Evolutionary conservation across 2,113 vertebrate genomes (phyloP), one percentile per base, ranked within the genome.

Genomic region (Chlorodrepanis virens): DNA sequence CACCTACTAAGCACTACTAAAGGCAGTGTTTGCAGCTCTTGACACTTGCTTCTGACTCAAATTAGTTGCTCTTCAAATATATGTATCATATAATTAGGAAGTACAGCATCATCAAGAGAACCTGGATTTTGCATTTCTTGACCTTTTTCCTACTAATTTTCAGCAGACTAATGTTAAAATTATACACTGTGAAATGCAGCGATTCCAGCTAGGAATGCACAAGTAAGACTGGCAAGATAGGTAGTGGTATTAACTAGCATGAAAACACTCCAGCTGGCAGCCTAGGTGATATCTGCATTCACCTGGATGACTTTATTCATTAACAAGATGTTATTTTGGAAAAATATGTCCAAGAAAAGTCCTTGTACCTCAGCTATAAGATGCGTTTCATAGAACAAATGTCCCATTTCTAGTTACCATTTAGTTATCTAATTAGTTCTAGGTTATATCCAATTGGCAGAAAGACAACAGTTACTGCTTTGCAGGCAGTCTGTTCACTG

Each of bases 131-230:
- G 69, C 88, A 93, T 90, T 95, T 96, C 69, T 87, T 95, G 95
- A 95, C 94, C 90, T 96, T 96, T 92, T 96, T 64, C 83, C 45
- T 50, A 87, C 57, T 96, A 92, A 92, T 92, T 93, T 94, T 68
- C 72, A 83, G 33, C 76, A 92, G 68, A 86, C n/a, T 88, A 89
- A 96, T 64, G 53, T 57, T 90, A 81, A 92, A 87, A 90, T 83
- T 3, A 1, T 47, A 83, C 4, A 2, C 16, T 0, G 0, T 90
- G 64, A 45, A 83, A 80, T 22, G 49, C 3, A 10, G 57, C 0
- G 0, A 90, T 74, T 93, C 45, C 65, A 60, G 47, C 47, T 72
- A 83, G 25, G 76, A 94, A 74, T 50, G 67, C 35, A n/a, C 67
- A 83, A 94, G 45, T 82, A 64, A 87, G 63, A 86, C 61, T 47